These are phyloP conservation scores for Philopotamus ludificatus DNA, from an alignment of 1,140 invertebrate genomes.

Conservation along the genomic window DNA sequence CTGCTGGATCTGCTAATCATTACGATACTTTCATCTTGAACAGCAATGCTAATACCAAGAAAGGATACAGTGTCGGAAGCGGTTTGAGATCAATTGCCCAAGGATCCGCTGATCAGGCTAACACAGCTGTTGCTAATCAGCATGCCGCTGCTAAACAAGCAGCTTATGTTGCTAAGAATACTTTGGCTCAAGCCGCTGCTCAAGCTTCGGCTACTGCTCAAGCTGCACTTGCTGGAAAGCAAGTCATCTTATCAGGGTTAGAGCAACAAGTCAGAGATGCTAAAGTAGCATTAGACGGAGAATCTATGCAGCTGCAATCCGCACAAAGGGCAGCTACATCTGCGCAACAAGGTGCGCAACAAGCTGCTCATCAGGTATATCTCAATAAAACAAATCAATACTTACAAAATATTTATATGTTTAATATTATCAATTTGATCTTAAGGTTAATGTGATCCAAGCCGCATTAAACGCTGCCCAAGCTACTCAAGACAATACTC, in stretches of 20 bases:
- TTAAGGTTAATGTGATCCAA: constrained; percentile 61
- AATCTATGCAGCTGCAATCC: constrained; percentile 65
- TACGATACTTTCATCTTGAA: constrained; percentile 27
- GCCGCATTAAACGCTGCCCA: constrained; percentile 69
- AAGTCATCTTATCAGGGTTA: constrained; percentile 63
- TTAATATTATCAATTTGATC: background rate
- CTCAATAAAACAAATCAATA: constrained; percentile 4
- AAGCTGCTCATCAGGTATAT: constrained; percentile 65
- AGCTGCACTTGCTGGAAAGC: constrained; percentile 68
- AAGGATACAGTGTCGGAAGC: constrained; percentile 47
- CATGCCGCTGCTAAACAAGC: constrained; percentile 66
- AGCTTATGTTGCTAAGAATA: constrained; percentile 70
- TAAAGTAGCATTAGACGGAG: constrained; percentile 61
- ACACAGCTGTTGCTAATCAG: constrained; percentile 64
- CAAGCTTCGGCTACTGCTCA: constrained; percentile 67
- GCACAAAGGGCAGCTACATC: constrained; percentile 65
- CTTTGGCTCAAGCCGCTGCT: constrained; percentile 65
- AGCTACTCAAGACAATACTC: constrained; percentile 65
- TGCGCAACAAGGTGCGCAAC: constrained; percentile 63
- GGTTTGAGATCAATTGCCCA: constrained; percentile 54
- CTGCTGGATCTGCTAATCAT: constrained; percentile 39
- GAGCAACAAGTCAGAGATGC: constrained; percentile 68
- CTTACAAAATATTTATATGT: background rate
- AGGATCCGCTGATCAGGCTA: constrained; percentile 71
- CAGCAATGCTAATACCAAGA: constrained; percentile 17